Conservation (phyloP, 92 coral and sea anemone species). For the Bergia puertoricense region DNA sequence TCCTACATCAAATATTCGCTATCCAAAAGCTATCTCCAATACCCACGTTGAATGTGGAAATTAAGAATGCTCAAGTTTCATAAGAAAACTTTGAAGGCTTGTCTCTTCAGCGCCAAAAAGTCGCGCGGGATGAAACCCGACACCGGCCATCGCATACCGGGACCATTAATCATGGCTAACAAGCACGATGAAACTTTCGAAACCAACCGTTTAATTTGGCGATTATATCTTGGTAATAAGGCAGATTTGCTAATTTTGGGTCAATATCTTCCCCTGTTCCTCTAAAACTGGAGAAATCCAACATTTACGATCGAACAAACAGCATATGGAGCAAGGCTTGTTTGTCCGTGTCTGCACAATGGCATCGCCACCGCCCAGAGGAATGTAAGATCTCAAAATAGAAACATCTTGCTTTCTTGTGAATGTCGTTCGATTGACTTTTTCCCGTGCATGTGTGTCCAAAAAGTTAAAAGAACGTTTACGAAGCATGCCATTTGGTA, state of each 20-base stretch:
- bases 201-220: conserved; percentile 46
- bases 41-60: conserved; percentile 39
- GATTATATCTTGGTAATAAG: conserved; percentile 47
- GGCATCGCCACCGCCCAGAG: conserved; percentile 32
- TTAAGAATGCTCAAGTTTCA: conserved; percentile 38
- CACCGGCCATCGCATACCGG: conserved; percentile 37
- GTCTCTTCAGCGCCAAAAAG: conserved; percentile 36
- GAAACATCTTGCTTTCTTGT: conserved; percentile 27
- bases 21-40: conserved; percentile 9
- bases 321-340: conserved; percentile 36
- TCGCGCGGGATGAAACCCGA: conserved; percentile 44
- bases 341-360: conserved; percentile 34
- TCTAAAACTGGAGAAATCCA: conserved; percentile 1
- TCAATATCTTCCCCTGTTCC: conserved; percentile 17
- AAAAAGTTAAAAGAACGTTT: not conserved
- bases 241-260: conserved; percentile 34
- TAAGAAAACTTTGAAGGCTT: conserved; percentile 16
- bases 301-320: not conserved
- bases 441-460: not conserved
- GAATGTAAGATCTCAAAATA: conserved; percentile 46
- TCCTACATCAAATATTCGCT: not conserved
- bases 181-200: conserved; percentile 48
- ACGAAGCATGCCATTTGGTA: not conserved
- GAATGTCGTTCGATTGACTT: conserved; percentile 4
- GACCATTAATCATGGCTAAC: conserved; percentile 47